These are phyloP conservation scores for Teleopsis dalmanni DNA, from an alignment of 1,140 invertebrate genomes.

Conservation along the genomic window DNA sequence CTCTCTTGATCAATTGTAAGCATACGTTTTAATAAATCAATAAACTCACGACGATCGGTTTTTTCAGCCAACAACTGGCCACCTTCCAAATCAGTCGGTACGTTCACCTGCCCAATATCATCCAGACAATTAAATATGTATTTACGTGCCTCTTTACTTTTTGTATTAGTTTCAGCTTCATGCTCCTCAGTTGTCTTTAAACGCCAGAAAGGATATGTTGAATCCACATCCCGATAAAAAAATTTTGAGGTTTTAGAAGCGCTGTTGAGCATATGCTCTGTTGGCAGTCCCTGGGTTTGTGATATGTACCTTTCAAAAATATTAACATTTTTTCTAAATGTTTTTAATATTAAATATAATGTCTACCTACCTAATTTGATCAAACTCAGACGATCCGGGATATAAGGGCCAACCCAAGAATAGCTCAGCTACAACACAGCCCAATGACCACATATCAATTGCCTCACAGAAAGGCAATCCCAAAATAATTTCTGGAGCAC, in stretches of 20 bases:
- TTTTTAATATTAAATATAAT: not conserved
- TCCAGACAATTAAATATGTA: slow-evolving; percentile 99
- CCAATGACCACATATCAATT: slow-evolving; percentile 99
- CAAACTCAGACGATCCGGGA: slow-evolving; percentile 98
- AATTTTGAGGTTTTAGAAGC: slow-evolving; percentile 98
- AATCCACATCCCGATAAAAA: slow-evolving; percentile 94
- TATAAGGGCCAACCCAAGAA: slow-evolving; percentile 99
- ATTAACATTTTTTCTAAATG: not conserved
- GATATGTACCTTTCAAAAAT: slow-evolving; percentile 52
- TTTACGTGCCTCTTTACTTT: slow-evolving; percentile 98
- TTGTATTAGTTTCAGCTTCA: slow-evolving; percentile 94
- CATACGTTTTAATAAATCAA: slow-evolving; percentile 95
- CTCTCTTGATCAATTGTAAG: slow-evolving; percentile 96
- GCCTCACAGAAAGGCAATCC: slow-evolving; percentile 98
- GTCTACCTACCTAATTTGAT: slow-evolving; percentile 78
- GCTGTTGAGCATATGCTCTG: slow-evolving; percentile 97
- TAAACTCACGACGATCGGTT: slow-evolving; percentile 91
- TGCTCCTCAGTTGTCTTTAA: slow-evolving; percentile 97
- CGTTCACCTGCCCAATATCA: slow-evolving; percentile 97
- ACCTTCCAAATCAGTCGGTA: slow-evolving; percentile 92
- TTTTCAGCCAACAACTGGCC: slow-evolving; percentile 93
- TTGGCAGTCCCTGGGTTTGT: slow-evolving; percentile 76
- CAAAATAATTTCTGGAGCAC: slow-evolving; percentile 97
- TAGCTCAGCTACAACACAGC: slow-evolving; percentile 97
- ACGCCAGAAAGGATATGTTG: slow-evolving; percentile 95